Evolutionary conservation across 1,140 invertebrate genomes (phyloP), one percentile per base, ranked within the genome.

Genomic region (Chrysoperla carnea): DNA sequence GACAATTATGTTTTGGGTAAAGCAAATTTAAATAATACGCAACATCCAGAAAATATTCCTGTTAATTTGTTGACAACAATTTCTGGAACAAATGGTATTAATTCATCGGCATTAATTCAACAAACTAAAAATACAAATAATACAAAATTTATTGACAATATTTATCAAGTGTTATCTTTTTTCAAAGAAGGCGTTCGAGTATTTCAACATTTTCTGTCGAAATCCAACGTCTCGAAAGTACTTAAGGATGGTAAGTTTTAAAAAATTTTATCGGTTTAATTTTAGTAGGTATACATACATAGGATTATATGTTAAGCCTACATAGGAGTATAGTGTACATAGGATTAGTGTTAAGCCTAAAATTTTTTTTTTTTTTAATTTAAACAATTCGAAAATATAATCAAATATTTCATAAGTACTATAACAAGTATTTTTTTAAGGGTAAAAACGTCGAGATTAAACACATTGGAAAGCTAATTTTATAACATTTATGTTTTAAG

Each of bases 151-250:
- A 55, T 70, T 28, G 70, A 70, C 46, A 69, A 69, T 47, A 61
- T 74, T 48, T 65, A 68, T 52, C 68, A 72, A 46, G 71, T 74
- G 42, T 50, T 75, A 44, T 66, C 62, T 43, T 69, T 68, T 52
- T 64, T 75, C 44, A 72, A 73, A 52, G 69, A 66, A 29, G 71
- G 72, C 29, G 72, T 72, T 29, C 63, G 71, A 46, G 72, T 75
- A n/a, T 76, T 76, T 54, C 69, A 73, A 45, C 70, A 73, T 51
- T 73, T 75, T 47, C 59, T 76, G 37, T 64, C 64, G 5, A 63
- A 68, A 48, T 70, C 70, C 29, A 73, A 74, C 54, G 66, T 76
- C 8, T 70, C 70, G 31, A 59, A 64, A 46, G 58, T 67, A 41
- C 61, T 75, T n/a, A 54, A 56, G 44, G 66, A 72, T 51, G 66